phyloP scores from a whole-genome alignment of 2,888 invertebrate genomes.

The Anticlea derivata region DNA sequence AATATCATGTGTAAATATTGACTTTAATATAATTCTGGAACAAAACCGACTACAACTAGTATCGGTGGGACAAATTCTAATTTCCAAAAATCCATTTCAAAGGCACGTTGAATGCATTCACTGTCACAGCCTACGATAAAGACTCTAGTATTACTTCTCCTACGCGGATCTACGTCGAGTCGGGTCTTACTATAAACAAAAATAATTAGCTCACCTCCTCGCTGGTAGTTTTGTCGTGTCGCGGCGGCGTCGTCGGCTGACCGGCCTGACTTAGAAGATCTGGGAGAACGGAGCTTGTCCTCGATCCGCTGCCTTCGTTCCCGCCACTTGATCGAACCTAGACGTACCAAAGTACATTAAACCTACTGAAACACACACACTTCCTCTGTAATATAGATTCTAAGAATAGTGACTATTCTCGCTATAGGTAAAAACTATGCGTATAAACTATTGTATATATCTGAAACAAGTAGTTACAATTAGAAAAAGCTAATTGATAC shows the following conservation, averaged over 20 bases:
- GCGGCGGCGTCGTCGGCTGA: slow-evolving; percentile 92
- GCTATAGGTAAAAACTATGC: slow-evolving; percentile 3
- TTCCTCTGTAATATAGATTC: neutral
- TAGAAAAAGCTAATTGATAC: slow-evolving; percentile 1
- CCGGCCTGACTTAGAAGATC: slow-evolving; percentile 96
- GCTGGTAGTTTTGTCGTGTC: slow-evolving; percentile 96
- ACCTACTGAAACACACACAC: slow-evolving; percentile 21
- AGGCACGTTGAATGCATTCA: slow-evolving; percentile 16
- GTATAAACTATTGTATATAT: slow-evolving; percentile 7
- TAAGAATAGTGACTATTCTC: neutral
- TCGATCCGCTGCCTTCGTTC: slow-evolving; percentile 86
- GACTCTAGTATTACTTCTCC: slow-evolving; percentile 6
- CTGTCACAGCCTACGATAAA: slow-evolving; percentile 21
- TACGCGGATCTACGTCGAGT: slow-evolving; percentile 22
- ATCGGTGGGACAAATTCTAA: too few species aligned
- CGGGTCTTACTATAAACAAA: slow-evolving; percentile 12
- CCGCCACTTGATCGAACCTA: slow-evolving; percentile 77
- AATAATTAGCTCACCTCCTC: slow-evolving; percentile 91
- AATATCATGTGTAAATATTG: too few species aligned
- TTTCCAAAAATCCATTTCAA: neutral
- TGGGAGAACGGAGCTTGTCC: slow-evolving; percentile 96
- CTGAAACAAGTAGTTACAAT: slow-evolving; percentile 6
- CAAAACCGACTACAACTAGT: too few species aligned
- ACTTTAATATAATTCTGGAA: too few species aligned
- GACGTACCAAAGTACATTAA: slow-evolving; percentile 27